These are phyloP conservation scores for Bolinopsis microptera DNA, from an alignment of 37 sponge, comb jelly and placozoan species.

Conservation along the genomic window DNA sequence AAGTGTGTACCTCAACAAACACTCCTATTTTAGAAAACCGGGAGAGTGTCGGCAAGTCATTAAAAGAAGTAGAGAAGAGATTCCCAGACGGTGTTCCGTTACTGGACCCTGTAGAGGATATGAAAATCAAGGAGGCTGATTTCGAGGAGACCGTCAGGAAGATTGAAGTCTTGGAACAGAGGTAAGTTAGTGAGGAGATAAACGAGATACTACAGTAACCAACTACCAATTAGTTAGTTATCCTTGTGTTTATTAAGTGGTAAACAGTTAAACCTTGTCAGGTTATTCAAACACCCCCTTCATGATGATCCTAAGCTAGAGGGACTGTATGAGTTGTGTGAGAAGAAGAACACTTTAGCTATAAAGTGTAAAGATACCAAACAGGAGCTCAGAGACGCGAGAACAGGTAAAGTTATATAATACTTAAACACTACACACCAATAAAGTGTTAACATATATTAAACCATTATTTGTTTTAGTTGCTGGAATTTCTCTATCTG, in stretches of 20 bases:
- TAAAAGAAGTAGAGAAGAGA: slow-evolving; percentile 79
- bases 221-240: too few relatives aligned
- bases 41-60: slow-evolving; percentile 46
- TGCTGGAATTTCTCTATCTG: too few relatives aligned
- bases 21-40: slow-evolving; percentile 27
- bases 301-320: slow-evolving; percentile 78
- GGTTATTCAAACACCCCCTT: slow-evolving; percentile 79
- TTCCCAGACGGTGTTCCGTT: slow-evolving; percentile 87
- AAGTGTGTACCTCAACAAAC: background rate
- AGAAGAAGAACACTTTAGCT: slow-evolving; percentile 72
- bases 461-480: too few relatives aligned
- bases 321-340: slow-evolving; percentile 75
- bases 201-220: too few relatives aligned
- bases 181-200: slow-evolving; percentile 11
- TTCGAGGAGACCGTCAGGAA: slow-evolving; percentile 84
- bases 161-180: slow-evolving; percentile 82
- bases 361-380: slow-evolving; percentile 58
- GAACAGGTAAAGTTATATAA: slow-evolving; percentile 57
- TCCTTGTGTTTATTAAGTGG: too few relatives aligned
- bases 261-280: background rate
- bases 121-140: slow-evolving; percentile 86
- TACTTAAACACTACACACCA: too few relatives aligned
- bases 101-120: slow-evolving; percentile 90
- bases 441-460: too few relatives aligned
- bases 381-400: slow-evolving; percentile 54